Base-by-base conservation (phyloP, 2,797 vertebrate genomes). In the Characodon lateralis region DNA sequence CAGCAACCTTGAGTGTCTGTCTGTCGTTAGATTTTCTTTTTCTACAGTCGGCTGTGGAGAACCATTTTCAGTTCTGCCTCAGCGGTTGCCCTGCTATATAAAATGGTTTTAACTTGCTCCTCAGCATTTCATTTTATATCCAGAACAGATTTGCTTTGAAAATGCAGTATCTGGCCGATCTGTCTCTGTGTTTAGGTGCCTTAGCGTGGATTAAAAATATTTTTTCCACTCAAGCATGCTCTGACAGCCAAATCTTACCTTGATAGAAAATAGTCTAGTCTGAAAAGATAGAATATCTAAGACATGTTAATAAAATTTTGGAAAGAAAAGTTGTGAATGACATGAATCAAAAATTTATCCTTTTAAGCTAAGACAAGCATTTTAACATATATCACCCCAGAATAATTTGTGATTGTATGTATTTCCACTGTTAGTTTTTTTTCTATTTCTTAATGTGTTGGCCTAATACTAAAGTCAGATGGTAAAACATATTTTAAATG, bases 401-500 rank as follows among this genome's bases (percentile, higher is more conserved):
- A 69, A 41, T 16, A 46, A 46, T 69, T 69, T 6, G 35, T 66
- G 63, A 41, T 66, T 66, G 13, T 41, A 22, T 13, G 28, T 66
- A 26, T 7, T 13, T 39, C 9, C 22, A 31, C 31, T 2, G 9
- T 20, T 63, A 66, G 18, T 69, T 74, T 63, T 75, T 43, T 74
- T 26, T 43, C 43, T 53, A n/a, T 72, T 46, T 78, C 43, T 71
- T 61, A 50, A 75, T 59, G 39, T 41, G 31, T 77, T 76, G 26
- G 73, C 80, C 88, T 83, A 78, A 91, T 89, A 83, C 73, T 77
- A 68, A 92, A 91, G 87, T 94, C 91, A 91, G 89, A 92, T 87
- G 89, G 89, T 69, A 90, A 90, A 88, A 87, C 92, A 86, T 91
- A 91, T 93, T 94, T 91, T 93, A 94, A 95, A 95, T 94, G 94